These are phyloP conservation scores for Polyodon spathula DNA, from an alignment of 2,113 vertebrate species.

Conservation along the genomic window DNA sequence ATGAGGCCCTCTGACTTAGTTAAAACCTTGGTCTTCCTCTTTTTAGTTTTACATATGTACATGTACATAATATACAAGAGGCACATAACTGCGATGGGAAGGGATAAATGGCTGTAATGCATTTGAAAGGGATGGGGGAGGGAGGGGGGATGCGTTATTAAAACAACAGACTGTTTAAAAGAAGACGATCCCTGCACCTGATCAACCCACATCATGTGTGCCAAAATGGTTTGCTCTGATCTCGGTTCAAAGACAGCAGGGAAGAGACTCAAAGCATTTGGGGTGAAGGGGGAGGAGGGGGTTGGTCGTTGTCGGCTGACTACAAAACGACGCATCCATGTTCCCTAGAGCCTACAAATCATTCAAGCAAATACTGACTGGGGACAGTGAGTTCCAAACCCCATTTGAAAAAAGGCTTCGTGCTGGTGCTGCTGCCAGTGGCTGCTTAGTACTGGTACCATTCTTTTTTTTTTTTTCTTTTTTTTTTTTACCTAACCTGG, in stretches of 20 bases:
- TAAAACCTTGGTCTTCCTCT: too few relatives aligned
- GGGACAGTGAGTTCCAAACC: conserved; percentile 26
- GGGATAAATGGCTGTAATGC: conserved; percentile 25
- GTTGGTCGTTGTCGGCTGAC: conserved; percentile 35
- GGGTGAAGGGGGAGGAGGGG: conserved; percentile 32
- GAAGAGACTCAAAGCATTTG: conserved; percentile 56
- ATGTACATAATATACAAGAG: not conserved
- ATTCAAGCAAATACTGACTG: conserved; percentile 40
- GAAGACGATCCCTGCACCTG: conserved; percentile 45
- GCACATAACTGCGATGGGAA: conserved; percentile 19
- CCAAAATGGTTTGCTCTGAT: conserved; percentile 58
- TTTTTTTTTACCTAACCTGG: too few relatives aligned
- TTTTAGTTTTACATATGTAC: too few relatives aligned
- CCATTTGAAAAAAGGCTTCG: conserved; percentile 21
- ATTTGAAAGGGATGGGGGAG: conserved; percentile 19
- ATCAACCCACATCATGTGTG: conserved; percentile 40
- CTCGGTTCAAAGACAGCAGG: conserved; percentile 61
- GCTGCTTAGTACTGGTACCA: conserved; percentile 12
- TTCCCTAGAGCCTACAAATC: conserved; percentile 51
- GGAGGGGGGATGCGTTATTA: conserved; percentile 30
- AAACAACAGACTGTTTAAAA: conserved; percentile 41
- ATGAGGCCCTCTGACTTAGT: too few relatives aligned
- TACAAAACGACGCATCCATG: conserved; percentile 33
- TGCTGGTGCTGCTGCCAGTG: conserved; percentile 1
- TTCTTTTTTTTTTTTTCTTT: not conserved